Evolutionary conservation across 2,113 vertebrate genomes (phyloP).

Genomic region (Leptosomus discolor): DNA sequence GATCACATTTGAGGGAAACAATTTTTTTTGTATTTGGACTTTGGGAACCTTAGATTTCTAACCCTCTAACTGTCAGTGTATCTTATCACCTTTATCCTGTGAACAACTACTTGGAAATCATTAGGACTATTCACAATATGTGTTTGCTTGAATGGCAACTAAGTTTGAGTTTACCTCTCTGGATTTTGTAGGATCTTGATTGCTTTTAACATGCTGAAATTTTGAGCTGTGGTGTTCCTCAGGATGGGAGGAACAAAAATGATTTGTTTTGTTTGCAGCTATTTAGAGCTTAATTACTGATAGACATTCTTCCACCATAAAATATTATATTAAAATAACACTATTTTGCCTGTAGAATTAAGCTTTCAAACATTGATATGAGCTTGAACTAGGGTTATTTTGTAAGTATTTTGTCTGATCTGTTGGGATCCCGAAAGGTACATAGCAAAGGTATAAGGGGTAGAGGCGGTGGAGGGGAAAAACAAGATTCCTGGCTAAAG

Average conservation of each 20-base stretch:
- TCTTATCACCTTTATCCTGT: neutral
- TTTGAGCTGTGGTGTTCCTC: neutral
- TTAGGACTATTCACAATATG: neutral
- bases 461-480: neutral
- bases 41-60: neutral
- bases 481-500: neutral
- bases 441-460: neutral
- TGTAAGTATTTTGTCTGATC: neutral
- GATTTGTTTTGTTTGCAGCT: neutral
- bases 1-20: neutral
- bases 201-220: neutral
- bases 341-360: neutral
- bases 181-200: neutral
- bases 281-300: neutral
- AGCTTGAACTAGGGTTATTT: neutral
- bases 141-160: neutral
- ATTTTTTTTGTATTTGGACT: neutral
- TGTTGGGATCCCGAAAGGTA: neutral
- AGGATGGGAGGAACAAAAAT: neutral
- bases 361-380: neutral
- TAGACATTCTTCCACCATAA: neutral
- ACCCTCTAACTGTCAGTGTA: neutral
- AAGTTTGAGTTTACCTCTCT: neutral
- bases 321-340: neutral
- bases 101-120: neutral